Evolutionary conservation across 2,888 invertebrate genomes (phyloP), one percentile per base, ranked within the genome.

Genomic region (Harpagoxenus sublaevis): DNA sequence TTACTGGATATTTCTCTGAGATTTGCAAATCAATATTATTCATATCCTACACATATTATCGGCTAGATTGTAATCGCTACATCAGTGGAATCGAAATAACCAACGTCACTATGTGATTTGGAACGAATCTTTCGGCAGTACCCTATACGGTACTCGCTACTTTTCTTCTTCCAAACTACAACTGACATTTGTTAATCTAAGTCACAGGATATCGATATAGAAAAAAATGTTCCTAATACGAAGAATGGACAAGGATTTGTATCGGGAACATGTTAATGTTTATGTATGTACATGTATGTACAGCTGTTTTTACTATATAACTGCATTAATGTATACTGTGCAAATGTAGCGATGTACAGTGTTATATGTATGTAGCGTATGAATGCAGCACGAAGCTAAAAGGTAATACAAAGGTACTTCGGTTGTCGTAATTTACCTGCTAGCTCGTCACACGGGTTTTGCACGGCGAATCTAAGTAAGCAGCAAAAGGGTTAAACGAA

Each of bases 401-500:
- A 71, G 83, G 83, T 62, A 35, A 81, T 55, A 48, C 35, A 83
- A 65, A 75, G 31, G 28, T 65, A 79, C 42, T 79, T 87, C 85
- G 78, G 51, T 85, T 75, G 62, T 87, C 78, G 28, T 35, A 71
- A 83, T 87, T 89, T 86, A 86, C 70, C 86, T 86, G 83, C 89
- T 89, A 88, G 83, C 81, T 62, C 77, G 51, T 83, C 78, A 66
- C 57, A 77, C 42, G 71, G 65, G 18, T 18, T 68, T 75, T 85
- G 78, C 62, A 84, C 62, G 86, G 60, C 84, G 84, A 66, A 84
- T 85, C 85, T 90, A 90, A 88, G 77, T 53, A 90, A 90, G 90
- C 90, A 90, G 90, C 90, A 90, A 90, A 88, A 86, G 86, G 82
- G 89, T 90, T 90, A 85, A 88, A 84, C 83, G 84, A 74, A 83